Conservation (phyloP, 2,113 vertebrate species). For the Synchiropus splendidus region DNA sequence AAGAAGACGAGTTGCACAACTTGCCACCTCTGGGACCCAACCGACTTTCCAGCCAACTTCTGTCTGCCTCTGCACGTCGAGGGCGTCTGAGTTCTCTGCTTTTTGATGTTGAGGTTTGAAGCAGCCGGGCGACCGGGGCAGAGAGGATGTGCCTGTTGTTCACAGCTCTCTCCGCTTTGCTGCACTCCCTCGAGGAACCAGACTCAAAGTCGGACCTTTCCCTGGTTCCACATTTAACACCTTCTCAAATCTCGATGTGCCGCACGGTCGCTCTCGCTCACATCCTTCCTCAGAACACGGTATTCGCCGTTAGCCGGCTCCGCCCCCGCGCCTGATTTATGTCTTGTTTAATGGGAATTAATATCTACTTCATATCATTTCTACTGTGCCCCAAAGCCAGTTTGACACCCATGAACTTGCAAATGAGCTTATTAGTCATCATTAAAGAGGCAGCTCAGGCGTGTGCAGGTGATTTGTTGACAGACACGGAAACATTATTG, state of each 20-base stretch:
- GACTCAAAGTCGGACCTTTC: constrained; percentile 53
- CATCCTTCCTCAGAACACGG: constrained; percentile 22
- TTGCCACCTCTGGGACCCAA: constrained; percentile 52
- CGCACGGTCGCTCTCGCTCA: constrained; percentile 21
- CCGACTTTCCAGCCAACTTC: constrained; percentile 55
- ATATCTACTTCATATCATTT: constrained; percentile 10
- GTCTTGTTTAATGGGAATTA: constrained; percentile 7
- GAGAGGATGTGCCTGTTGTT: constrained; percentile 53
- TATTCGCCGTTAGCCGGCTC: constrained; percentile 16
- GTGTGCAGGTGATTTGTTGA: no score
- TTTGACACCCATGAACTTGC: constrained; percentile 3
- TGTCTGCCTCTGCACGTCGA: constrained; percentile 44
- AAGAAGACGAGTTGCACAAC: constrained; percentile 54
- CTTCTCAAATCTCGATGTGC: constrained; percentile 33
- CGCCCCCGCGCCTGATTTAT: no score
- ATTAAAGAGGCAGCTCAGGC: no score
- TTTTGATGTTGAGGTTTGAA: constrained; percentile 59
- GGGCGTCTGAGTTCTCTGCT: constrained; percentile 39
- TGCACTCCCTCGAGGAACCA: constrained; percentile 29
- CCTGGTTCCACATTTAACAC: constrained; percentile 48
- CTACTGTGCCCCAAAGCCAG: neutral
- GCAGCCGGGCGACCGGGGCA: constrained; percentile 28
- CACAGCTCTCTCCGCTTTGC: constrained; percentile 29
- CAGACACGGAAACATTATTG: no score
- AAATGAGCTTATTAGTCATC: no score